Conservation (phyloP, 2,888 invertebrate species). For the Leptopilina drosophilae region DNA sequence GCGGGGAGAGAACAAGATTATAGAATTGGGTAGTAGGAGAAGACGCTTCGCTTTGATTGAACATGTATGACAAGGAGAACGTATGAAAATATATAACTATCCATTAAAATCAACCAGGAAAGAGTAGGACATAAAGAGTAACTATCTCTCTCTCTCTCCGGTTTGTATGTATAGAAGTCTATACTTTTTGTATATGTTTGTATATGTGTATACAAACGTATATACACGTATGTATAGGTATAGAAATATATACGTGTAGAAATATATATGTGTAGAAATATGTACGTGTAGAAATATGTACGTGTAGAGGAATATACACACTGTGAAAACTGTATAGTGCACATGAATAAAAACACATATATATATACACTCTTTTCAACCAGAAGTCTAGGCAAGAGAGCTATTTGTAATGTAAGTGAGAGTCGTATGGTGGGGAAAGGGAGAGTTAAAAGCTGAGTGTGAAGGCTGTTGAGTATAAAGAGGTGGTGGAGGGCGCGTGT, state of each 20-base stretch:
- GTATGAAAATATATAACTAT: background rate
- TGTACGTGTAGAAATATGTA: too few relatives aligned
- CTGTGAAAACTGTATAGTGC: conserved; percentile 26
- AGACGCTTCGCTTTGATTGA: too few relatives aligned
- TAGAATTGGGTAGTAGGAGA: conserved; percentile 14
- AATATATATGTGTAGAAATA: too few relatives aligned
- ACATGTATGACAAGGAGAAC: conserved; percentile 24
- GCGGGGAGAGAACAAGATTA: conserved; percentile 25
- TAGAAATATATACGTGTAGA: too few relatives aligned
- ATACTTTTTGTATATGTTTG: too few relatives aligned
- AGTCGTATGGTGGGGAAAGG: conserved; percentile 67
- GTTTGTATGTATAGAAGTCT: too few relatives aligned
- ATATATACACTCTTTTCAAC: conserved; percentile 11
- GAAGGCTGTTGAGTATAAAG: conserved; percentile 42
- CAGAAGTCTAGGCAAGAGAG: conserved; percentile 66
- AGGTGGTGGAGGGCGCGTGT: conserved; percentile 49
- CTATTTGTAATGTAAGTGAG: conserved; percentile 73
- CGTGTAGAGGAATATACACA: background rate
- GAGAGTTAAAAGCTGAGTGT: conserved; percentile 58
- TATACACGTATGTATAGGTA: too few relatives aligned
- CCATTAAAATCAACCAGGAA: conserved; percentile 23
- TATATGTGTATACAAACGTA: too few relatives aligned
- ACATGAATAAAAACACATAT: background rate
- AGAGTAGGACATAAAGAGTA: conserved; percentile 5
- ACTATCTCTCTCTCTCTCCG: background rate